These are phyloP conservation scores for Nothoprocta perdicaria DNA, from an alignment of 2,113 vertebrate genomes.

Conservation along the genomic window DNA sequence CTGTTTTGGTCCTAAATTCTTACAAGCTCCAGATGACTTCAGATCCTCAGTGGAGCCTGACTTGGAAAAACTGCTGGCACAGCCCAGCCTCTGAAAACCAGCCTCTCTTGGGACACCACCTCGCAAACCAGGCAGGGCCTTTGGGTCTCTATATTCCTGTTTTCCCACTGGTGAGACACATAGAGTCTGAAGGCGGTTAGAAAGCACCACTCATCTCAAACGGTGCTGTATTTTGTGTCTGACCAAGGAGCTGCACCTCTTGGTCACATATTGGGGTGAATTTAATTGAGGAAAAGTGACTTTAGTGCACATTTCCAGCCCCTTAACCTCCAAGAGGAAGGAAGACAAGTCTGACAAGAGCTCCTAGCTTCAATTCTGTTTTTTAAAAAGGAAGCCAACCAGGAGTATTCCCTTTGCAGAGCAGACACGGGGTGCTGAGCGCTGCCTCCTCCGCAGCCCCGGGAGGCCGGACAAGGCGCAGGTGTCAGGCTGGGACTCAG, in stretches of 20 bases:
- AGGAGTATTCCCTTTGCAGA: accelerated
- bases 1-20: background rate
- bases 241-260: background rate
- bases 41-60: background rate
- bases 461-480: background rate
- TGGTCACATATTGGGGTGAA: background rate
- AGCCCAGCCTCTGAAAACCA: background rate
- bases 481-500: accelerated
- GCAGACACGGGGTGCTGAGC: background rate
- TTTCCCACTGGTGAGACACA: background rate
- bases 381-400: background rate
- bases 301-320: background rate
- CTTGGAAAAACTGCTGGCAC: background rate
- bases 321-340: background rate
- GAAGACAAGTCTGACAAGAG: background rate
- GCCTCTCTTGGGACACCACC: background rate
- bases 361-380: background rate
- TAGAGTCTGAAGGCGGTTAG: background rate
- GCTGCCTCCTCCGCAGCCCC: background rate
- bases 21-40: background rate
- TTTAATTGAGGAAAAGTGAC: background rate
- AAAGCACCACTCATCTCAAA: background rate
- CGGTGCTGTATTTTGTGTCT: background rate
- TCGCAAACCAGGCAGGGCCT: no score
- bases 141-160: background rate